phyloP scores from a whole-genome alignment of 92 coral and sea anemone genomes.

The Palythoa heliodiscus region DNA sequence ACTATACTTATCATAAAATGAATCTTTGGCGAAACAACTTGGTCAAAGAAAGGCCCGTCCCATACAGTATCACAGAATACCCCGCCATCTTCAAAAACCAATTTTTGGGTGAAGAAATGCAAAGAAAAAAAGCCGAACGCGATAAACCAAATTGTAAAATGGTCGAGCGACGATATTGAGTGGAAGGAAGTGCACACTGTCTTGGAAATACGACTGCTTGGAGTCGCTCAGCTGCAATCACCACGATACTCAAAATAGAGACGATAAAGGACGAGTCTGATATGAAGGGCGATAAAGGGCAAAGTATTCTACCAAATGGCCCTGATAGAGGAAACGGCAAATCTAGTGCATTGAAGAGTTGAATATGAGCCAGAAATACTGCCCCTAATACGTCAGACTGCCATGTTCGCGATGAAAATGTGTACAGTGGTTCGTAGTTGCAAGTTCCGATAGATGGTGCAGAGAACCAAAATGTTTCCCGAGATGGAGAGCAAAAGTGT shows the following conservation, averaged over 20 bases:
- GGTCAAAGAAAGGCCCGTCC: constrained; percentile 23
- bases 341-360: neutral
- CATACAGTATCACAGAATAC: neutral
- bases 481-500: constrained; percentile 11
- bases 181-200: constrained; percentile 1
- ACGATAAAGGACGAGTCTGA: constrained; percentile 16
- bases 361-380: constrained; percentile 12
- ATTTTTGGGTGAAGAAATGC: constrained; percentile 6
- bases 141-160: constrained; percentile 9
- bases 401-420: constrained; percentile 31
- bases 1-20: neutral
- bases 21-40: constrained; percentile 1
- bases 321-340: constrained; percentile 7
- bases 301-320: neutral
- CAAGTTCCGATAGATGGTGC: constrained; percentile 1
- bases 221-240: constrained; percentile 33
- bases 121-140: constrained; percentile 12
- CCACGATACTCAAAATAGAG: constrained; percentile 26
- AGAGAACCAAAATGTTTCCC: neutral
- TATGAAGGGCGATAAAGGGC: constrained; percentile 20
- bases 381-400: constrained; percentile 26
- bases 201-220: constrained; percentile 28
- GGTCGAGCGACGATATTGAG: constrained; percentile 7
- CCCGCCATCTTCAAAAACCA: constrained; percentile 10
- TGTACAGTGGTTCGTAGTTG: constrained; percentile 37